Conservation (phyloP, 1,140 invertebrate genomes). For the Hycleus phaleratus region DNA sequence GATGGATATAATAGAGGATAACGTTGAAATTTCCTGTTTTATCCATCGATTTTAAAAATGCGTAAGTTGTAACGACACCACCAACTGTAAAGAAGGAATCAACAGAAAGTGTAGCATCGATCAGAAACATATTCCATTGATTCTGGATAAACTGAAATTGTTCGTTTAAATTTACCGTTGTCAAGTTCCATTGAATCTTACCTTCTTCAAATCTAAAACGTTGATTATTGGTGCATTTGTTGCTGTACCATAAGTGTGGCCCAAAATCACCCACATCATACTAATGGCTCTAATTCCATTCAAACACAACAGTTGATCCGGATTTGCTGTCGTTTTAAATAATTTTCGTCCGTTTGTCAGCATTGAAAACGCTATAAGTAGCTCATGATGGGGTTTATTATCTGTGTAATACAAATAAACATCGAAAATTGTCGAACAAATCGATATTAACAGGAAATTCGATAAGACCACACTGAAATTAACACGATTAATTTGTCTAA, state of each 20-base stretch:
- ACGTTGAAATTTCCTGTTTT: slow-evolving; percentile 36
- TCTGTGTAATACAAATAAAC: neutral
- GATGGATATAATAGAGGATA: slow-evolving; percentile 48
- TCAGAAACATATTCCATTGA: neutral
- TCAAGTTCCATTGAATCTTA: neutral
- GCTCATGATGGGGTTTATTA: slow-evolving; percentile 19
- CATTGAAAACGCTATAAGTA: slow-evolving; percentile 37
- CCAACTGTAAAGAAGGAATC: slow-evolving; percentile 53
- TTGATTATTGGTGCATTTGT: neutral
- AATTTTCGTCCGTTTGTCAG: slow-evolving; percentile 38
- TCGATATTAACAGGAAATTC: neutral
- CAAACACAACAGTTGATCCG: slow-evolving; percentile 42
- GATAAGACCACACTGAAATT: slow-evolving; percentile 3
- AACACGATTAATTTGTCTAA: neutral
- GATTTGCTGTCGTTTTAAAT: slow-evolving; percentile 25
- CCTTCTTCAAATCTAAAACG: neutral
- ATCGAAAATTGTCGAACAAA: slow-evolving; percentile 8
- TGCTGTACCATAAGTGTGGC: slow-evolving; percentile 42
- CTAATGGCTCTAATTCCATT: slow-evolving; percentile 51
- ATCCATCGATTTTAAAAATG: slow-evolving; percentile 44
- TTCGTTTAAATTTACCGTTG: neutral
- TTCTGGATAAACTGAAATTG: neutral
- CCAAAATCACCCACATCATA: slow-evolving; percentile 58
- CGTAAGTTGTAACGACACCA: slow-evolving; percentile 52
- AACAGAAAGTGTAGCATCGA: slow-evolving; percentile 39